Conservation (phyloP, 2,888 invertebrate genomes). For the Imbricaverruca yamaguchii region DNA sequence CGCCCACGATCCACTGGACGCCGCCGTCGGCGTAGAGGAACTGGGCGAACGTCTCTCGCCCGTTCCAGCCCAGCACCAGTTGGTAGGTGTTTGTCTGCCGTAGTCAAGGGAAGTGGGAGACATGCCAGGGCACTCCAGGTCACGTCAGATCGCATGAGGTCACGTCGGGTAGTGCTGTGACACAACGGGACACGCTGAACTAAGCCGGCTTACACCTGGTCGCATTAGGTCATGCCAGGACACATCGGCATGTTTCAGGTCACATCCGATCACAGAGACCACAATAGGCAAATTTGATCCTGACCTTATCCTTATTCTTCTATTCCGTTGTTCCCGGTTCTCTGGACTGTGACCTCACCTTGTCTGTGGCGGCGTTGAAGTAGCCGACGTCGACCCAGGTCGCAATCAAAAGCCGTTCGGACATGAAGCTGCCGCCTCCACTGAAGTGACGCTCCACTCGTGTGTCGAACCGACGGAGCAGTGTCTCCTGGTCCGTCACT, state of each 20-base stretch:
- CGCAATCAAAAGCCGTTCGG: constrained; percentile 69
- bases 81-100: constrained; percentile 76
- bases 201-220: too few species aligned
- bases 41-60: constrained; percentile 71
- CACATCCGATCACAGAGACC: too few species aligned
- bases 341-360: constrained; percentile 41
- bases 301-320: too few species aligned
- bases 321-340: too few species aligned
- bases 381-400: constrained; percentile 88
- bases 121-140: too few species aligned
- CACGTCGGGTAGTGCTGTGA: too few species aligned
- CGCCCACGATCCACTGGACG: constrained; percentile 85
- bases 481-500: constrained; percentile 39
- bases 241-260: background rate
- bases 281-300: too few species aligned
- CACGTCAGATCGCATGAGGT: too few species aligned
- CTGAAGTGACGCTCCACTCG: constrained; percentile 66
- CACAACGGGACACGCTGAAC: too few species aligned
- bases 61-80: constrained; percentile 63
- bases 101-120: background rate
- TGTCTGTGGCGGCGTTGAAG: constrained; percentile 56
- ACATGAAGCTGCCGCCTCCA: constrained; percentile 61
- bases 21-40: constrained; percentile 79
- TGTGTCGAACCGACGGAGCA: constrained; percentile 51
- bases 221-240: too few species aligned